phyloP scores from a whole-genome alignment of 2,113 vertebrate genomes.

The Agelaius tricolor region DNA sequence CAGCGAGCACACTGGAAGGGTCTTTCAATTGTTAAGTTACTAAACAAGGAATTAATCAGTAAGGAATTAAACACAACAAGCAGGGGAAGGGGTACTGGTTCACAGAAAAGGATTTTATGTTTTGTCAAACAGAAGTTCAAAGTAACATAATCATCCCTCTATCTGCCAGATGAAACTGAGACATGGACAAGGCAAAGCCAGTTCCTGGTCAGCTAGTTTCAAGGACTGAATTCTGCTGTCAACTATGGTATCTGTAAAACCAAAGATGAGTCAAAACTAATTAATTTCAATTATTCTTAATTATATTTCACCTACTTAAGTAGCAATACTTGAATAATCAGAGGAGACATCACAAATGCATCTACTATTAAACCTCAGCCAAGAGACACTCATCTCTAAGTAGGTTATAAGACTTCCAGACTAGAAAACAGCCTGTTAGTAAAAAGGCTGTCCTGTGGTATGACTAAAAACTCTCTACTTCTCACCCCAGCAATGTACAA shows the following conservation, averaged over 20 bases:
- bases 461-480: background rate
- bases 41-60: background rate
- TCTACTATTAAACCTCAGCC: background rate
- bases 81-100: background rate
- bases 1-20: background rate
- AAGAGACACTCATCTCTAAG: background rate
- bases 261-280: background rate
- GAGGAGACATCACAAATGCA: background rate
- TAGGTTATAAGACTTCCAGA: constrained; percentile 5
- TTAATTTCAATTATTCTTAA: background rate
- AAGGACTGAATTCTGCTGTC: background rate
- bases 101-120: background rate
- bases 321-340: background rate
- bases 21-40: background rate
- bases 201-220: background rate
- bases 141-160: background rate
- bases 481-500: background rate
- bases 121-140: background rate
- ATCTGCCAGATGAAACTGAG: background rate
- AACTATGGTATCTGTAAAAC: background rate
- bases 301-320: constrained; percentile 7
- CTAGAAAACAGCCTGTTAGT: background rate
- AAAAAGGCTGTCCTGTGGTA: background rate
- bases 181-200: background rate
- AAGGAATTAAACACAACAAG: background rate